These are phyloP conservation scores for Riparia riparia DNA, from an alignment of 2,113 vertebrate species.

Conservation along the genomic window DNA sequence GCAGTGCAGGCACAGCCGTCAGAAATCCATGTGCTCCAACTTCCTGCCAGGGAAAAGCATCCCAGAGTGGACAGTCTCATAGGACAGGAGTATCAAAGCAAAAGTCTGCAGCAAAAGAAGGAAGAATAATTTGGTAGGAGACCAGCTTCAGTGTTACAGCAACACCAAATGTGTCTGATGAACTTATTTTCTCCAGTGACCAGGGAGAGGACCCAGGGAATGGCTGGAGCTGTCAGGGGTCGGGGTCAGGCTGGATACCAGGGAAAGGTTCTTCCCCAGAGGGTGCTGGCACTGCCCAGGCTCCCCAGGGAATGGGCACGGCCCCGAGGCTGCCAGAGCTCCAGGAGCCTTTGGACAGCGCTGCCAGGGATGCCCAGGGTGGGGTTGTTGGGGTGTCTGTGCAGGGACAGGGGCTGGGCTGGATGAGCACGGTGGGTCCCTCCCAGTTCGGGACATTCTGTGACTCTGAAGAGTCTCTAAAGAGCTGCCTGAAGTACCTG, in stretches of 20 bases:
- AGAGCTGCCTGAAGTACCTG: neutral
- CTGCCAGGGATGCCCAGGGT: neutral
- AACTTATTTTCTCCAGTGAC: neutral
- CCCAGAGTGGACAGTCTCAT: neutral
- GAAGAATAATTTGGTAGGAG: neutral
- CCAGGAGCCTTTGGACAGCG: neutral
- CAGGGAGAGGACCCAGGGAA: fast-evolving
- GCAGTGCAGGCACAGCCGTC: neutral
- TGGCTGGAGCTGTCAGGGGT: neutral
- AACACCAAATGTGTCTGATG: fast-evolving
- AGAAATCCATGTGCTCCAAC: neutral
- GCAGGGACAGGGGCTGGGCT: neutral
- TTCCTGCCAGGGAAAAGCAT: neutral
- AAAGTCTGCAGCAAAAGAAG: neutral
- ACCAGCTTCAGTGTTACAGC: neutral
- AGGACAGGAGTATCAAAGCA: neutral
- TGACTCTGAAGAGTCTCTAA: neutral
- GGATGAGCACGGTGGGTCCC: neutral
- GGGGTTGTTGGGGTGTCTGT: neutral
- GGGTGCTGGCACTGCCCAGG: neutral
- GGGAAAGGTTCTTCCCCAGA: neutral
- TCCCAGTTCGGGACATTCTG: neutral
- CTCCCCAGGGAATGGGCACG: neutral
- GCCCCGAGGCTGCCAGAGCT: neutral
- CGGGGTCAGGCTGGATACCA: fast-evolving